Base-by-base conservation (phyloP, 2,888 invertebrate species). In the Gonocerus acuteangulatus region DNA sequence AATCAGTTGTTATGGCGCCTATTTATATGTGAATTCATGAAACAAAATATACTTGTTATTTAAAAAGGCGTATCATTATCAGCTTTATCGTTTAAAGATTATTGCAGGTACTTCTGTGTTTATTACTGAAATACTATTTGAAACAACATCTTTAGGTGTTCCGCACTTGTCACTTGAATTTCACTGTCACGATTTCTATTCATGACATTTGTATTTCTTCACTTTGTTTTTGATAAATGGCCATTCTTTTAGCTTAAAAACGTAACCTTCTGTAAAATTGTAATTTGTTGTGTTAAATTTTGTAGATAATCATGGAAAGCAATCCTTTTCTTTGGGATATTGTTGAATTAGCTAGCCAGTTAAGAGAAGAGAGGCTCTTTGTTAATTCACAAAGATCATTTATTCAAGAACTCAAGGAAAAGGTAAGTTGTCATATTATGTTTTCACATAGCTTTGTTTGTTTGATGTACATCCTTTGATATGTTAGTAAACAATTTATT, bases 321-420 rank as follows among this genome's bases (percentile, higher is more conserved):
- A 61, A 62, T 47, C 62, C 67, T 7, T 64, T 69, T 19, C 44
- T 68, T 21, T 77, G 76, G 73, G 80, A 82, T 66, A 76, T 84
- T 65, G 74, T 82, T 62, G 83, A 85, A 69, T 74, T 87, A 65
- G 82, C 85, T 21, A 77, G 78, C 67, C 85, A 87, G 72, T 77
- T 93, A 68, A 81, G 87, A 61, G 84, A 89, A 72, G 95, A 95
- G 75, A 85, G 89, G 70, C 80, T 95, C 61, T 92, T 92, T 73
- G 87, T 93, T 60, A 83, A 83, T 68, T 86, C 89, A 2, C 95
- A 95, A 73, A 85, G 88, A 73, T 83, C 86, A 71, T 84, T 88
- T 73, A 82, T 91, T 71, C 85, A 86, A 69, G 81, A 81, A 70
- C 77, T 90, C 32, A 89, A 89, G 73, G 83, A 86, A 72, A 82